Evolutionary conservation across 2,888 invertebrate genomes (phyloP).

Genomic region (Watsonalla cultraria): DNA sequence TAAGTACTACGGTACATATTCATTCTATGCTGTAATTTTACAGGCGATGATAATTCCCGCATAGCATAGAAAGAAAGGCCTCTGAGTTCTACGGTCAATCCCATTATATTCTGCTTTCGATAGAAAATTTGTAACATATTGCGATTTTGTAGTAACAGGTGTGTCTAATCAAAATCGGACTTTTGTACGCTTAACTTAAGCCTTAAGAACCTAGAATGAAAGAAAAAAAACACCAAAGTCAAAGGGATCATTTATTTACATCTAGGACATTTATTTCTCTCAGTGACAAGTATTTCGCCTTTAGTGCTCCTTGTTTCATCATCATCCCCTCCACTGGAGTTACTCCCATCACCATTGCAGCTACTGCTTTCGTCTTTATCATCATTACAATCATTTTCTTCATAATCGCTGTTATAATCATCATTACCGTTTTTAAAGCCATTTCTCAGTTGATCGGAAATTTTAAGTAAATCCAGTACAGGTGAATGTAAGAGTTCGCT

Average conservation of each 20-base stretch:
- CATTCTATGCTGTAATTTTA: too few species aligned
- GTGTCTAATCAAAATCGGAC: too few species aligned
- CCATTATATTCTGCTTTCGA: too few species aligned
- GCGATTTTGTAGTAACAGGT: too few species aligned
- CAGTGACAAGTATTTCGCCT: conserved; percentile 4
- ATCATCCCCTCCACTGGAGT: not conserved
- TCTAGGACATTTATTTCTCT: conserved; percentile 7
- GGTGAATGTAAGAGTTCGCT: not conserved
- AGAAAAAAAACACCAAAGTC: not conserved
- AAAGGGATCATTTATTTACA: conserved; percentile 2
- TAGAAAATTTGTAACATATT: too few species aligned
- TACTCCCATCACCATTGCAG: conserved; percentile 6
- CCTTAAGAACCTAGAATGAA: too few species aligned
- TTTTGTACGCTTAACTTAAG: too few species aligned
- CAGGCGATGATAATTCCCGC: too few species aligned
- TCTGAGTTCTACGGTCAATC: too few species aligned
- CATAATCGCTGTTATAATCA: conserved; percentile 2
- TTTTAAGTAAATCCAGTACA: conserved; percentile 2
- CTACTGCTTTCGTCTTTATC: conserved; percentile 4
- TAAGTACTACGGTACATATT: too few species aligned
- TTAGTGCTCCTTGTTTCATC: conserved; percentile 11
- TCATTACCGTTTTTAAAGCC: conserved; percentile 17
- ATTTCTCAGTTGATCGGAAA: not conserved
- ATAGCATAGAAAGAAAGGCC: too few species aligned
- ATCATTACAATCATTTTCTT: not conserved